phyloP scores from a whole-genome alignment of 2,888 invertebrate species.

The Erannis defoliaria region DNA sequence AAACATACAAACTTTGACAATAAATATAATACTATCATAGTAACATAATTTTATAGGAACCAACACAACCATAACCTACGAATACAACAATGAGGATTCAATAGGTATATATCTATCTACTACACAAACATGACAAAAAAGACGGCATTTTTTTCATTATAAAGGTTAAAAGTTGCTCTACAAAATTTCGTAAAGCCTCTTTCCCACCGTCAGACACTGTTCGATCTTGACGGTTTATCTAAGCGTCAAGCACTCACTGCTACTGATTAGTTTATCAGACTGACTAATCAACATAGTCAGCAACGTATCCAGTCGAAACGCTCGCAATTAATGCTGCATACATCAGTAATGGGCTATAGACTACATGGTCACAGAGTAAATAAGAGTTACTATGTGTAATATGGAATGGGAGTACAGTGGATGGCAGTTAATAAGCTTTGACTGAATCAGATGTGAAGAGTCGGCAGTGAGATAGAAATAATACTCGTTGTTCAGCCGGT shows the following conservation, averaged over 20 bases:
- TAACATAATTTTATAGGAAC: too few species aligned
- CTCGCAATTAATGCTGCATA: constrained; percentile 51
- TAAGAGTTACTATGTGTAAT: constrained; percentile 19
- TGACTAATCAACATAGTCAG: constrained; percentile 35
- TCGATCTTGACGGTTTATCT: constrained; percentile 3
- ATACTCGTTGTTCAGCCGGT: not conserved
- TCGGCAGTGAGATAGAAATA: not conserved
- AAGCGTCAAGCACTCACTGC: constrained; percentile 8
- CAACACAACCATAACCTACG: too few species aligned
- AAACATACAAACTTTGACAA: too few species aligned
- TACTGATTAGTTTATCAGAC: constrained; percentile 25
- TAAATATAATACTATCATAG: too few species aligned
- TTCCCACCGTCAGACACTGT: not conserved
- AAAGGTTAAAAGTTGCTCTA: not conserved
- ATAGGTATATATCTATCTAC: too few species aligned
- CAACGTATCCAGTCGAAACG: constrained; percentile 45
- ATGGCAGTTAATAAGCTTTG: constrained; percentile 21
- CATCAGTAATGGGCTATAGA: constrained; percentile 42
- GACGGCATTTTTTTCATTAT: too few species aligned
- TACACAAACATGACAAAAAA: not conserved
- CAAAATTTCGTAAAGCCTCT: not conserved
- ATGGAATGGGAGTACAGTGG: constrained; percentile 13
- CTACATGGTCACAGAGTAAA: constrained; percentile 20
- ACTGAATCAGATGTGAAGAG: not conserved
- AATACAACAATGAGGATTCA: too few species aligned